Base-by-base conservation (phyloP, 1,140 invertebrate genomes). In the Grapholita molesta region DNA sequence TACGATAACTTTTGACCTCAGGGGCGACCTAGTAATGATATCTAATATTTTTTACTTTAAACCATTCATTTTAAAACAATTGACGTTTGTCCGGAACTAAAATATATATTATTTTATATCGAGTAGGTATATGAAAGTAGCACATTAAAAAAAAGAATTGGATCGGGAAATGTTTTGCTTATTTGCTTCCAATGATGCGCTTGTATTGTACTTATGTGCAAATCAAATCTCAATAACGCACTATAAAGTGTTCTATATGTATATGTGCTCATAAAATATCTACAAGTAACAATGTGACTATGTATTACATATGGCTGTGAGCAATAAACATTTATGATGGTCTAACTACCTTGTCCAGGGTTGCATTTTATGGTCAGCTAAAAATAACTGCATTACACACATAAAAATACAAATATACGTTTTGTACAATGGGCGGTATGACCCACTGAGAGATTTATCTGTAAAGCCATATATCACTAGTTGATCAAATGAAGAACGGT, bases 401-500 rank as follows among this genome's bases (percentile, higher is more conserved):
- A 38, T n/a, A 38, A 1, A 38, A 38, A 4, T 12, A n/a, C 35
- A 3, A 38, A 4, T 38, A 38, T 48, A 18, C 18, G 4, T 42
- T 1, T 18, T 48, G 11, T n/a, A 11, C 7, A 28, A 57, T 57
- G 53, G 23, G 53, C 53, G 15, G 8, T 12, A 25, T 30, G 25
- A 61, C 55, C 5, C 12, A 61, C 7, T 61, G 55, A 61, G 30
- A 61, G 9, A n/a, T 61, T 71, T 70, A 76, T 75, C 71, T 71
- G 52, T 69, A 70, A 48, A 72, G 57, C 72, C 68, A 81, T 79
- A 78, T 76, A 79, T 82, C 76, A 80, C 24, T 72, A 74, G 61
- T 72, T 74, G 73, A 84, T 82, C 76, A 78, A 81, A 77, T 71
- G 73, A 84, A 77, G 70, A 79, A 75, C 66, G 69, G 75, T 70